phyloP scores from a whole-genome alignment of 2,797 vertebrate genomes.

The Fratercula arctica region DNA sequence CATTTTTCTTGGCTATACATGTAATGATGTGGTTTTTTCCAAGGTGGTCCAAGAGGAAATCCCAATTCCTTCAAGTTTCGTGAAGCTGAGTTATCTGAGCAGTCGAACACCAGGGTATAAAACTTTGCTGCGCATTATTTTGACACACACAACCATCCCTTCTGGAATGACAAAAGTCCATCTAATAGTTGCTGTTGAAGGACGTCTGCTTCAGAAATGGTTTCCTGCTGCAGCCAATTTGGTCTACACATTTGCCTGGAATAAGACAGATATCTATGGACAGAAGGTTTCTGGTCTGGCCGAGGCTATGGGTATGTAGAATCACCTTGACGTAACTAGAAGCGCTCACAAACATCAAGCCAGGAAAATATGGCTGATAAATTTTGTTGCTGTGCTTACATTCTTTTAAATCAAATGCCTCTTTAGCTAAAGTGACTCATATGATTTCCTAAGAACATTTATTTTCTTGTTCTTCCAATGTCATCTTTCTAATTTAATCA shows the following conservation, averaged over 20 bases:
- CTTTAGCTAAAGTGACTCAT: conserved; percentile 31
- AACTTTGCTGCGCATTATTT: conserved; percentile 88
- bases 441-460: conserved; percentile 45
- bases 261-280: conserved; percentile 96
- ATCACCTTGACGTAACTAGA: conserved; percentile 32
- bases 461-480: conserved; percentile 41
- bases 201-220: conserved; percentile 92
- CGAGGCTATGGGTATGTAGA: conserved; percentile 87
- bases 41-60: conserved; percentile 95
- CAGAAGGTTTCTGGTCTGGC: conserved; percentile 94
- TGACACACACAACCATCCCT: conserved; percentile 86
- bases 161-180: conserved; percentile 91
- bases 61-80: conserved; percentile 90
- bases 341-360: neutral
- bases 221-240: conserved; percentile 92
- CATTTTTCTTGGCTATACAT: neutral
- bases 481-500: conserved; percentile 58
- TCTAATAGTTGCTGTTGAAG: conserved; percentile 89
- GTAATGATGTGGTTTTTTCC: neutral
- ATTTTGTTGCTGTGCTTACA: neutral
- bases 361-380: neutral
- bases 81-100: conserved; percentile 93
- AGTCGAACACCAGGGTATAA: conserved; percentile 92
- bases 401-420: conserved; percentile 41
- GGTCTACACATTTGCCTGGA: conserved; percentile 92